Evolutionary conservation across 2,888 invertebrate species (phyloP).

Genomic region (Bombylius discolor): DNA sequence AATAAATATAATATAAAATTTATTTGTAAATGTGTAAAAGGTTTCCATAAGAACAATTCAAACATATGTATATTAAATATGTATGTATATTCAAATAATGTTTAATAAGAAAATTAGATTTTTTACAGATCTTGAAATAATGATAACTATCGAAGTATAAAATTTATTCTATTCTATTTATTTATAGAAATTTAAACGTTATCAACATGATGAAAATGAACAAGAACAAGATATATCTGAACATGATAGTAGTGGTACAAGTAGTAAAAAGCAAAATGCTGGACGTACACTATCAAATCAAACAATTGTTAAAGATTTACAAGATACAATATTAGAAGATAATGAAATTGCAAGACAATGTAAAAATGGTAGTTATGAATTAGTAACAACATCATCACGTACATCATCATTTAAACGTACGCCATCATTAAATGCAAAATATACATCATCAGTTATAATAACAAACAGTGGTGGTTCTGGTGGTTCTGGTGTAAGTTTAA

Average conservation of each 20-base stretch:
- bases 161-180: background rate
- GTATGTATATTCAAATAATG: too few species aligned
- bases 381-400: constrained; percentile 7
- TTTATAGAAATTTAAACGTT: constrained; percentile 10
- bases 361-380: constrained; percentile 13
- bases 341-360: constrained; percentile 10
- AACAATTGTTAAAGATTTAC: constrained; percentile 28
- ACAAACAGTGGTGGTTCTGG: background rate
- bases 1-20: too few species aligned
- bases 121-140: too few species aligned
- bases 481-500: too few species aligned
- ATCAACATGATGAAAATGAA: constrained; percentile 20
- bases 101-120: too few species aligned
- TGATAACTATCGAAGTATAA: background rate
- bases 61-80: too few species aligned
- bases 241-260: constrained; percentile 21
- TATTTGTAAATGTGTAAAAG: too few species aligned
- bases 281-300: constrained; percentile 29
- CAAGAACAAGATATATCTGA: constrained; percentile 26
- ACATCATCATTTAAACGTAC: constrained; percentile 10
- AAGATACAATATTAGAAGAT: constrained; percentile 26
- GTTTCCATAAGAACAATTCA: too few species aligned
- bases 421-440: constrained; percentile 3
- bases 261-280: constrained; percentile 20
- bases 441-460: background rate